Conservation (phyloP, 2,797 vertebrate genomes). For the Urosaurus nigricauda region DNA sequence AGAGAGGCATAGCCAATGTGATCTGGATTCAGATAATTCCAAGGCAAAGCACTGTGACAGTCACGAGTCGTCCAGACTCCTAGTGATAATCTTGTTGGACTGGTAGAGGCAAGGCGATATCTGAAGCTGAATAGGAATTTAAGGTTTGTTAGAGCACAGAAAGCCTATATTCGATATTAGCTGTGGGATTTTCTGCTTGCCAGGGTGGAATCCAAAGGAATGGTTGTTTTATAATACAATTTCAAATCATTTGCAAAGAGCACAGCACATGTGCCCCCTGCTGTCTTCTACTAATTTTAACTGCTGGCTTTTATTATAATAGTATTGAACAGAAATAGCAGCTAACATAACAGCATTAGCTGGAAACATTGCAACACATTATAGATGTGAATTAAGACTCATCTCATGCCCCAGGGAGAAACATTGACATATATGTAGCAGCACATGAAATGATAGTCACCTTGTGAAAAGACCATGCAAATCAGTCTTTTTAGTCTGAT, state of each 20-base stretch:
- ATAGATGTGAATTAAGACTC: slow-evolving; percentile 22
- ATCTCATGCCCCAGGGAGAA: neutral
- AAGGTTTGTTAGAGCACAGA: slow-evolving; percentile 6
- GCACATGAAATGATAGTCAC: neutral
- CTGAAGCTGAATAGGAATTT: neutral
- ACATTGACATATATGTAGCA: neutral
- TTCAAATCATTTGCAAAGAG: slow-evolving; percentile 24
- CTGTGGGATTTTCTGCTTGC: slow-evolving; percentile 1
- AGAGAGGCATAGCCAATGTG: neutral
- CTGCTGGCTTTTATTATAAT: slow-evolving; percentile 25
- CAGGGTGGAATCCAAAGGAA: neutral
- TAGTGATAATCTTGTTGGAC: neutral
- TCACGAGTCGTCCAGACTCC: neutral
- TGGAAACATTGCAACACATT: slow-evolving; percentile 3
- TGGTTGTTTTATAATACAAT: slow-evolving; percentile 12
- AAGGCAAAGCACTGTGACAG: neutral
- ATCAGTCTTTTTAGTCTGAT: neutral
- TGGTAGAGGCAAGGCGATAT: neutral
- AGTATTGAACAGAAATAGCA: slow-evolving; percentile 21
- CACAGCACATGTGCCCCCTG: slow-evolving; percentile 11
- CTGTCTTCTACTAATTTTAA: slow-evolving; percentile 1
- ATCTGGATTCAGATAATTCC: neutral
- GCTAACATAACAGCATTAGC: neutral
- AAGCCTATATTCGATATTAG: slow-evolving; percentile 2
- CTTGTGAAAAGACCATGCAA: neutral